Base-by-base conservation (phyloP, 2,888 invertebrate species). In the Entomobrya proxima region DNA sequence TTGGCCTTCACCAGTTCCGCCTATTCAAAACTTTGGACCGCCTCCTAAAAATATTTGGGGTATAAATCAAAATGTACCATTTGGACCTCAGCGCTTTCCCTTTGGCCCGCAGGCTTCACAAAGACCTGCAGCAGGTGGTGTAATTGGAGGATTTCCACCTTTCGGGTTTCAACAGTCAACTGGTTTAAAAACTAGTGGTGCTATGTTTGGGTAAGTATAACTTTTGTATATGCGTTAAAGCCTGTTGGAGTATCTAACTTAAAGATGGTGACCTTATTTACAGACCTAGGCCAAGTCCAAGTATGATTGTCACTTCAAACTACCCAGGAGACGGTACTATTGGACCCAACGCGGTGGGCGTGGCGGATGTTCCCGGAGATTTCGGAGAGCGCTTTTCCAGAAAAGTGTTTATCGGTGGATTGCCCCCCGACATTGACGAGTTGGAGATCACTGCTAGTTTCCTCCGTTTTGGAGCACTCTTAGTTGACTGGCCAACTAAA, bases 361-460 rank as follows among this genome's bases (percentile, higher is more conserved):
- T 11, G 40, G 40, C 11, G 40, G 40, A 40, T 5, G 40, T 40
- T 11, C 11, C 40, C 40, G 11, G 11, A 40, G 11, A 82, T 40
- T 61, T 76, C 11, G 40, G 77, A 18, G 61, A 61, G 77, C 24
- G 77, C 1, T 61, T 61, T n/a, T 88, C 88, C 30, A 74, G 82
- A 40, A 88, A 88, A 35, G 86, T 88, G 4, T 88, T 88, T 37
- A 80, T 88, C 5, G 88, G 88, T 18, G 88, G 88, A n/a, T 75
- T 88, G 32, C 88, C 88, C 37, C 88, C 88, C 1, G 88, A 88
- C 40, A 83, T 88, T 55, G 86, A 86, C 24, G 88, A 87, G 44
- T 86, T 98, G 93, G 99, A 99, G 93, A 99, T 99, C 90, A 98
- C 98, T 87, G 96, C 97, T 72, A 98, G 98, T 92, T 99, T 99